Evolutionary conservation across 2,888 invertebrate genomes (phyloP), one percentile per base, ranked within the genome.

Genomic region (Melolontha melolontha): DNA sequence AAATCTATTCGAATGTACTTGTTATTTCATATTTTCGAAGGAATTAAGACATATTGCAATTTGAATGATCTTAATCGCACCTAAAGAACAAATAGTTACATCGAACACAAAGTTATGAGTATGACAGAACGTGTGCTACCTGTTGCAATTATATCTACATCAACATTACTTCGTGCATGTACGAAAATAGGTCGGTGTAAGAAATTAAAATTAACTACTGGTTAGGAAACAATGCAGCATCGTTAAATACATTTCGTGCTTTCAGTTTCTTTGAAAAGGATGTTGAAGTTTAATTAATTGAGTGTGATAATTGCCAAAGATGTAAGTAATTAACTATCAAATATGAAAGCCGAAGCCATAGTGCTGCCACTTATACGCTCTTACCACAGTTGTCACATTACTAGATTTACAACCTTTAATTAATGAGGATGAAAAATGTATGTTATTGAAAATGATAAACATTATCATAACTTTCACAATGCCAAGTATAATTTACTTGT

Each of bases 61-160:
- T 4, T 14, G 16, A 8, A 59, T 47, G 27, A 42, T 34, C 44
- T 27, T 47, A 29, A 59, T 59, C 44, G 12, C 29, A 59, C 59
- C 59, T 47, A 44, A n/a, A 22, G 22, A 42, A 42, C 42, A 55
- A 59, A 34, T 59, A 59, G 52, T 40, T 34, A 22, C 29, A 59
- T 14, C 57, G 27, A 47, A 47, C 47, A 59, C 14, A 59, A 59
- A 59, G 44, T 47, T 47, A 59, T 59, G 55, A 55, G 29, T 47
- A 59, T 59, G 55, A 55, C 55, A 40, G 40, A 55, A 55, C 55
- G 41, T 41, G 40, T 41, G 17, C 40, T 14, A 39, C 54, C 14
- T 7, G 40, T 54, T 14, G 54, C 16, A n/a, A 12, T 52, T 17
- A 55, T 55, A 22, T 40, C 17, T 50, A n/a, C 50, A 16, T 14